Evolutionary conservation across 2,113 vertebrate genomes (phyloP).

Genomic region (Neodontobutis hainanensis): DNA sequence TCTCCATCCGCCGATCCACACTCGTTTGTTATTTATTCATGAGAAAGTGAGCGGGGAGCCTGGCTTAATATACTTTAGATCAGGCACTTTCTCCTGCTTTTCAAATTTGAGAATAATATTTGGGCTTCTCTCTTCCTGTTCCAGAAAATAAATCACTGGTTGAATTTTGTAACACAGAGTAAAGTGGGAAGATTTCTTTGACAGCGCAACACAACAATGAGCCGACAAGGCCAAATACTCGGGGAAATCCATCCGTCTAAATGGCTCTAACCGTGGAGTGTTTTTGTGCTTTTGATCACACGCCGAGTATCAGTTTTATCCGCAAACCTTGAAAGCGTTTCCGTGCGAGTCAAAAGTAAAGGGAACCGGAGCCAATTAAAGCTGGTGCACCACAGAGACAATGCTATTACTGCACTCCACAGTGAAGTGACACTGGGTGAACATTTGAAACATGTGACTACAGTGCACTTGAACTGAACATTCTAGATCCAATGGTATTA

Average conservation of each 20-base stretch:
- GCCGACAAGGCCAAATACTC: constrained; percentile 27
- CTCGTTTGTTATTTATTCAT: constrained; percentile 75
- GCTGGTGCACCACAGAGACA: not conserved
- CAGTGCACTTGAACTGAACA: no score
- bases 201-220: constrained; percentile 21
- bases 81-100: constrained; percentile 46
- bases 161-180: constrained; percentile 25
- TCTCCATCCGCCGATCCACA: constrained; percentile 55
- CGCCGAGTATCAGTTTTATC: not conserved
- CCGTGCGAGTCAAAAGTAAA: not conserved
- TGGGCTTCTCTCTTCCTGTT: constrained; percentile 28
- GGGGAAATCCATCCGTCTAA: not conserved
- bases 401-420: not conserved
- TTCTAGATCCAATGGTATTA: no score
- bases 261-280: constrained; percentile 1
- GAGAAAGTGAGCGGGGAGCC: constrained; percentile 61
- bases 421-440: not conserved
- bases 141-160: constrained; percentile 31
- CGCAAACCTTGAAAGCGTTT: no score
- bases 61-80: constrained; percentile 53
- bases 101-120: constrained; percentile 40
- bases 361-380: not conserved
- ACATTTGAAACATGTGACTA: not conserved
- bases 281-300: constrained; percentile 14
- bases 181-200: constrained; percentile 15